Evolutionary conservation across 2,113 vertebrate genomes (phyloP), one percentile per base, ranked within the genome.

Genomic region (Macquaria ambigua): DNA sequence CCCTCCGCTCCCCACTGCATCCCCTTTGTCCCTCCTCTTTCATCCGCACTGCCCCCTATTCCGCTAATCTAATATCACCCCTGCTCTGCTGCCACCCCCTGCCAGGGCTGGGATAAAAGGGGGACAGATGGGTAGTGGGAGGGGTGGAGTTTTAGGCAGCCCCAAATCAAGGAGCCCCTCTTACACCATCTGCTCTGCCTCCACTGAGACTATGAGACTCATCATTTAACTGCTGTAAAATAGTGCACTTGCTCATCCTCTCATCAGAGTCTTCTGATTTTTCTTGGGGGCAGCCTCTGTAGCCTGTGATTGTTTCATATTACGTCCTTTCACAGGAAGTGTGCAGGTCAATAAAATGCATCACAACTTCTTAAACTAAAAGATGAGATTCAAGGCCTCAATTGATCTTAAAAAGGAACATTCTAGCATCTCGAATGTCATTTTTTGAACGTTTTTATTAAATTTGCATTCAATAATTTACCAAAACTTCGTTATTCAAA

Each of bases 71-170:
- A 94, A 94, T 93, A 94, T 93, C 90, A 87, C 82, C 90, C 91
- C 89, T 90, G 85, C 91, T 81, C 90, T 72, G 77, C 89, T 91
- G 84, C 88, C 72, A 90, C 91, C 90, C 94, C 94, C 91, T 87
- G 80, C 88, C 90, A 91, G 84, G 87, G 68, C 85, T 67, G 74
- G 85, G 87, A 93, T 93, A 89, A 95, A 95, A 93, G 83, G 77
- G 87, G 88, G 93, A 96, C 96, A 96, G 95, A 96, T 96, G 95
- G 96, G 92, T 86, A 82, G 91, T 93, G 93, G 93, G 85, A 91
- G 91, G 91, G 93, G 88, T 86, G 87, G 91, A 90, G 87, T 92
- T 93, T 81, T 85, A 93, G 87, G 85, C 84, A 89, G 86, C 93
- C 91, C 91, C 86, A 92, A 95, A 95, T 95, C 89, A 89, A 94